phyloP scores from a whole-genome alignment of 2,113 vertebrate species.

The Spermophilus dauricus region DNA sequence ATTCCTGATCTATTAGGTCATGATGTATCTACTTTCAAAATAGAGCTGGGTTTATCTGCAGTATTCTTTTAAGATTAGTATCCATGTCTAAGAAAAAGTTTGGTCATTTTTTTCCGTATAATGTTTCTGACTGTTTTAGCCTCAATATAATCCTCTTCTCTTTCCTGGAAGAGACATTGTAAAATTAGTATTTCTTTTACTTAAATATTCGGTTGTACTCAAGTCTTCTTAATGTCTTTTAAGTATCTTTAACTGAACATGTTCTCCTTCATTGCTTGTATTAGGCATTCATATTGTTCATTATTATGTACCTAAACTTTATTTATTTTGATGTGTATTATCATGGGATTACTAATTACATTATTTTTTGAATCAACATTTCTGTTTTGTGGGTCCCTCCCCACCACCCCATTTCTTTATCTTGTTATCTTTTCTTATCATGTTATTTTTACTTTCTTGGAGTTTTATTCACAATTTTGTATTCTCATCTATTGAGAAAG shows the following conservation, averaged over 20 bases:
- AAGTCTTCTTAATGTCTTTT: neutral
- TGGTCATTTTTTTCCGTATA: neutral
- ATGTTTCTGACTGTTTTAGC: too few relatives aligned
- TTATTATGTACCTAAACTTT: neutral
- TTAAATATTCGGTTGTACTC: neutral
- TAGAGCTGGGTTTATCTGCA: neutral
- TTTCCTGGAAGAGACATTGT: neutral
- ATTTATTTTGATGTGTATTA: neutral
- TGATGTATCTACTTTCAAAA: neutral
- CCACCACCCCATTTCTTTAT: neutral
- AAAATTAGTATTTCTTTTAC: neutral
- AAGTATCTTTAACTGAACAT: neutral
- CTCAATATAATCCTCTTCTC: neutral
- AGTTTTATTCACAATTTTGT: neutral
- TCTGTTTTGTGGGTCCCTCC: neutral
- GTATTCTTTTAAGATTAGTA: neutral
- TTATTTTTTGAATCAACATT: neutral
- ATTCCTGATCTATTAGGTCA: neutral
- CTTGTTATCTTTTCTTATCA: neutral
- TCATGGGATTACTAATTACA: neutral
- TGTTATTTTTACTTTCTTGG: neutral
- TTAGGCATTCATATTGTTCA: neutral
- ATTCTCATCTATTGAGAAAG: neutral
- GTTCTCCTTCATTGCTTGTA: neutral
- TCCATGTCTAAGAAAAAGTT: neutral